Percentiles rank a stretch among this genome's conserved stretches.
phyloP scores from a whole-genome alignment of 1,140 invertebrate genomes.

The Cylas formicarius region DNA sequence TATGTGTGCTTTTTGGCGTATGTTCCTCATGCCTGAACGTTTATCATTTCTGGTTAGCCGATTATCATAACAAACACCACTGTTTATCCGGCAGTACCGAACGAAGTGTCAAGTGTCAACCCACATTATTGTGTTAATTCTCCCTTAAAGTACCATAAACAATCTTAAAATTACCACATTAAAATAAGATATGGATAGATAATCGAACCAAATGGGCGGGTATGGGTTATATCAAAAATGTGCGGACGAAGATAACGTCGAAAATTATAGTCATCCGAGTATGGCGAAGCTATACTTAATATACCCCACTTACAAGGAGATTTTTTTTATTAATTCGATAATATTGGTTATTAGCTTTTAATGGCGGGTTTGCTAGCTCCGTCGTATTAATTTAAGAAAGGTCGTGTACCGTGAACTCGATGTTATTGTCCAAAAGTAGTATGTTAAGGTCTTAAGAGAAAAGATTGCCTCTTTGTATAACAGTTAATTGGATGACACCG shows the following conservation, averaged over 20 bases:
- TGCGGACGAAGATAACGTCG: slow-evolving; percentile 26
- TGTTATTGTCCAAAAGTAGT: slow-evolving; percentile 23
- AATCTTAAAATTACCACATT: slow-evolving; percentile 31
- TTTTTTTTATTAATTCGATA: slow-evolving; percentile 34
- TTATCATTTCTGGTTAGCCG: too few relatives aligned
- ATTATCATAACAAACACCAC: too few relatives aligned
- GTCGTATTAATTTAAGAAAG: slow-evolving; percentile 22
- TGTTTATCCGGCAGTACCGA: too few relatives aligned
- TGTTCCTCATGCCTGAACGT: too few relatives aligned
- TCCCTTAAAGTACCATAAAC: slow-evolving; percentile 17
- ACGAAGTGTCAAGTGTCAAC: too few relatives aligned
- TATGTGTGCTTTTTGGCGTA: too few relatives aligned
- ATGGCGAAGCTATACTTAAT: slow-evolving; percentile 33
- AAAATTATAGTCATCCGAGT: slow-evolving; percentile 35
- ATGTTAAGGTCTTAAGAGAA: slow-evolving; percentile 15
- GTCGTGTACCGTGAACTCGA: slow-evolving; percentile 22
- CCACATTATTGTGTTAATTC: too few relatives aligned
- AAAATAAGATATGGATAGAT: slow-evolving; percentile 34
- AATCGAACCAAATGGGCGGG: slow-evolving; percentile 33
- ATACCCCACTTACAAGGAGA: slow-evolving; percentile 32
- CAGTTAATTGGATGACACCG: slow-evolving; percentile 19
- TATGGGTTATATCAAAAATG: slow-evolving; percentile 25
- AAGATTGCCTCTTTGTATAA: slow-evolving; percentile 22
- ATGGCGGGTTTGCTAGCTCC: slow-evolving; percentile 19
- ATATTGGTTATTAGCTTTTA: slow-evolving; percentile 34